phyloP scores from a whole-genome alignment of 2,797 vertebrate species.

The Sitta carolinensis region DNA sequence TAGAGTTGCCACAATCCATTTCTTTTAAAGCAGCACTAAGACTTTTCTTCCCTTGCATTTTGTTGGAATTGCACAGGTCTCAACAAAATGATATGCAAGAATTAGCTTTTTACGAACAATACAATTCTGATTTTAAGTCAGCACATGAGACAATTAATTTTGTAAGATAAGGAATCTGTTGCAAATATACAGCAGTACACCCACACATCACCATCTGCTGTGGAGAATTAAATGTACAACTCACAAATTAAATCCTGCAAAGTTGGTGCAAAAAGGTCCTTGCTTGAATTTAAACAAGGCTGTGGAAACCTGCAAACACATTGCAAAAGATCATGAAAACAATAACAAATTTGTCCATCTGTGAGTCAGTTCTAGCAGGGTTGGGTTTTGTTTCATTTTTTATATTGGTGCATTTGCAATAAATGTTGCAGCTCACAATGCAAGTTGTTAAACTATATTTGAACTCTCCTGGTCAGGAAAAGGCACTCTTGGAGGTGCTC shows the following conservation, averaged over 20 bases:
- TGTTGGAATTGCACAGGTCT: background rate
- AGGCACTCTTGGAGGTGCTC: background rate
- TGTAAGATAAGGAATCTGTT: constrained; percentile 80
- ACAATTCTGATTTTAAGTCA: constrained; percentile 69
- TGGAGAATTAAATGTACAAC: constrained; percentile 85
- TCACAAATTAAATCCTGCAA: constrained; percentile 80
- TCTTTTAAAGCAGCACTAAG: constrained; percentile 8
- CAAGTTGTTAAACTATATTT: background rate
- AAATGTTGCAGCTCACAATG: constrained; percentile 27
- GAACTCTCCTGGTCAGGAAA: background rate
- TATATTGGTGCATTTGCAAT: constrained; percentile 4
- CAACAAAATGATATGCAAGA: constrained; percentile 6
- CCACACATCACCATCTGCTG: constrained; percentile 94
- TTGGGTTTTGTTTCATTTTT: background rate
- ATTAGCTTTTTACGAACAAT: constrained; percentile 57
- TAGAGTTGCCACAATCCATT: background rate
- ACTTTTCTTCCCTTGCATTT: background rate
- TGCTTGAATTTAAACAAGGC: constrained; percentile 82
- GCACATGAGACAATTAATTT: constrained; percentile 77
- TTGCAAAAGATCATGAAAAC: constrained; percentile 73
- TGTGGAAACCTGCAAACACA: constrained; percentile 75
- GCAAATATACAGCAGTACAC: constrained; percentile 82
- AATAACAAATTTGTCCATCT: constrained; percentile 72
- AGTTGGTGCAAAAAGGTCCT: constrained; percentile 75
- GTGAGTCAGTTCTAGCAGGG: constrained; percentile 25